These are phyloP conservation scores for Tragelaphus strepsiceros DNA, from an alignment of 2,113 vertebrate genomes.

Conservation along the genomic window DNA sequence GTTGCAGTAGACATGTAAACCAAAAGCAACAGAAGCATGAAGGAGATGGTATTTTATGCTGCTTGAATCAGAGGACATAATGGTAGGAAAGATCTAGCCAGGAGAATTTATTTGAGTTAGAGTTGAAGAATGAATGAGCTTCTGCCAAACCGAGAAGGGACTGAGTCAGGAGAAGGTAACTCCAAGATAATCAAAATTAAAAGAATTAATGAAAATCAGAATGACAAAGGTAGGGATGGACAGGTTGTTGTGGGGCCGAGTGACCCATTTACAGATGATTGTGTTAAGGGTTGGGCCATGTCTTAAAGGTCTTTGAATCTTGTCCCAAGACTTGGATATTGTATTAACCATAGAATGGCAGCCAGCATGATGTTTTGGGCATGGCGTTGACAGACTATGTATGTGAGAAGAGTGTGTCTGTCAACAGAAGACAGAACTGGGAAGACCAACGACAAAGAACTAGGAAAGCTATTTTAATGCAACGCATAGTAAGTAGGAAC, in stretches of 20 bases:
- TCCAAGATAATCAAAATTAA: background rate
- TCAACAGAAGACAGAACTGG: background rate
- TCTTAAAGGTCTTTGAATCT: background rate
- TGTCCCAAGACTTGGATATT: background rate
- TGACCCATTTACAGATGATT: background rate
- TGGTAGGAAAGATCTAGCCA: background rate
- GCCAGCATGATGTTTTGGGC: background rate
- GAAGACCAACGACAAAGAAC: background rate
- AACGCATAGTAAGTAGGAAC: background rate
- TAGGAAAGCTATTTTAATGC: background rate
- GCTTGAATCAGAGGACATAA: background rate
- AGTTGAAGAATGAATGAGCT: background rate
- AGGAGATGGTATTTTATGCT: background rate
- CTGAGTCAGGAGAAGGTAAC: background rate
- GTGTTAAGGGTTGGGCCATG: background rate
- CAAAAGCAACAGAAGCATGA: background rate
- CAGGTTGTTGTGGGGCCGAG: too few relatives aligned
- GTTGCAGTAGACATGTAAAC: background rate
- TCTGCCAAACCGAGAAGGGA: background rate
- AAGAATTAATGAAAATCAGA: background rate
- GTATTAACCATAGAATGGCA: background rate
- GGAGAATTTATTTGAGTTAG: background rate
- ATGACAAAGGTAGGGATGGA: background rate
- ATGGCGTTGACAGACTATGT: background rate
- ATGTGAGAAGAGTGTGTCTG: background rate